phyloP scores from a whole-genome alignment of 2,888 invertebrate genomes.

The Caradrina kadenii region DNA sequence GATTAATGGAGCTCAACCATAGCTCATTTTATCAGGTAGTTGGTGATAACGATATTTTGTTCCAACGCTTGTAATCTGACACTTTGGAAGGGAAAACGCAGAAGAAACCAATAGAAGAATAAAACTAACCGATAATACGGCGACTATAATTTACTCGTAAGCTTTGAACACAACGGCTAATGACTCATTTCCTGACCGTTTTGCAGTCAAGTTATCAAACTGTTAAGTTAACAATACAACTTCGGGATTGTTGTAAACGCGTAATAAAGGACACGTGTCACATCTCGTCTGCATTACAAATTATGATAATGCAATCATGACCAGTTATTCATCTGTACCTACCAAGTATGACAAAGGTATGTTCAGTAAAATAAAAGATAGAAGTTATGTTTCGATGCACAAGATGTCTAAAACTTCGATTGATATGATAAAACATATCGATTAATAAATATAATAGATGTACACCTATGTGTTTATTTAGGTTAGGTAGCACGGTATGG shows the following conservation, averaged over 20 bases:
- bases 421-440: no score
- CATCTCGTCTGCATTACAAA: conserved; percentile 1
- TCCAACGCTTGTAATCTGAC: not conserved
- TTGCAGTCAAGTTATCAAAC: conserved; percentile 34
- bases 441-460: no score
- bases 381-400: no score
- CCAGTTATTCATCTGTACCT: not conserved
- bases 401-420: no score
- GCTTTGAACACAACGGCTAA: conserved; percentile 32
- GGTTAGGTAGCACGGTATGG: no score
- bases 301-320: not conserved
- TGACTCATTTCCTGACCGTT: conserved; percentile 40
- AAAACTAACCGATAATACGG: conserved; percentile 28
- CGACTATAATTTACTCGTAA: conserved; percentile 35
- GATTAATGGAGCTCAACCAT: not conserved
- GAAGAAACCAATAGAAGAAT: conserved; percentile 22
- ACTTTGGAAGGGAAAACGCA: conserved; percentile 3
- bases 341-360: not conserved
- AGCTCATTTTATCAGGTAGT: not conserved
- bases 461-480: no score
- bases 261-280: conserved; percentile 10
- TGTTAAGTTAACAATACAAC: conserved; percentile 20
- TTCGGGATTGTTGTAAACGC: conserved; percentile 12
- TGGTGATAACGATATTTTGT: not conserved
- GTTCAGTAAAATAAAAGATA: not conserved